Evolutionary conservation across 1,140 invertebrate species (phyloP).

Genomic region (Caenorhabditis tropicalis): DNA sequence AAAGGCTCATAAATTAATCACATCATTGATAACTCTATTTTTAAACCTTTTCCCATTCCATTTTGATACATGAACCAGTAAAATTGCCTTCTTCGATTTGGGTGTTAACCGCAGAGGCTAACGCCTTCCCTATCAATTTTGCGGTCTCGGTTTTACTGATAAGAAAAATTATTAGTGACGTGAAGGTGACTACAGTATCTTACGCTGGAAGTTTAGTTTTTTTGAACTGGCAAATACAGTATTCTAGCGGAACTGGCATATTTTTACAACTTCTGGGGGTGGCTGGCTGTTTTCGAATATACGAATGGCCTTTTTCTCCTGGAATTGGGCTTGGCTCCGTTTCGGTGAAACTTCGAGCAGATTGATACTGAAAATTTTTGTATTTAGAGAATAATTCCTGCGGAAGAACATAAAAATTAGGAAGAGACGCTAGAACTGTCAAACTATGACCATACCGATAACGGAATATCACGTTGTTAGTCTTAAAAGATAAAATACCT

Average conservation of each 20-base stretch:
- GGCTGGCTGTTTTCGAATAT: slow-evolving; percentile 28
- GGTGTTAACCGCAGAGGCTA: background rate
- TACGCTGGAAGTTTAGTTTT: background rate
- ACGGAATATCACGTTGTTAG: no score
- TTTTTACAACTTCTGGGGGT: slow-evolving; percentile 9
- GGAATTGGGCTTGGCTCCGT: background rate
- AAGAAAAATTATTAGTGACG: background rate
- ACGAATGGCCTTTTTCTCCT: slow-evolving; percentile 36
- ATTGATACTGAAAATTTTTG: slow-evolving; percentile 41
- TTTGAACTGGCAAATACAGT: slow-evolving; percentile 50
- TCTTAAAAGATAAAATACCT: background rate
- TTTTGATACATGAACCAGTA: background rate
- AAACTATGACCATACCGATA: no score
- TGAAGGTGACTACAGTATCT: background rate
- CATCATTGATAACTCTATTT: background rate
- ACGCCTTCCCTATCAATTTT: background rate
- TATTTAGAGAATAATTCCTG: background rate
- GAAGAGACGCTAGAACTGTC: background rate
- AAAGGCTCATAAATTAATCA: background rate
- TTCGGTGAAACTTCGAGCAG: background rate
- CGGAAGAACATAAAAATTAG: no score
- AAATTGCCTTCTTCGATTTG: slow-evolving; percentile 12
- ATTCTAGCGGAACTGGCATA: slow-evolving; percentile 24
- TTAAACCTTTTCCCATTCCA: slow-evolving; percentile 33
- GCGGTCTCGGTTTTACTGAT: background rate